Evolutionary conservation across 2,797 vertebrate genomes (phyloP).

Genomic region (Enteromius afrohamiltoni): DNA sequence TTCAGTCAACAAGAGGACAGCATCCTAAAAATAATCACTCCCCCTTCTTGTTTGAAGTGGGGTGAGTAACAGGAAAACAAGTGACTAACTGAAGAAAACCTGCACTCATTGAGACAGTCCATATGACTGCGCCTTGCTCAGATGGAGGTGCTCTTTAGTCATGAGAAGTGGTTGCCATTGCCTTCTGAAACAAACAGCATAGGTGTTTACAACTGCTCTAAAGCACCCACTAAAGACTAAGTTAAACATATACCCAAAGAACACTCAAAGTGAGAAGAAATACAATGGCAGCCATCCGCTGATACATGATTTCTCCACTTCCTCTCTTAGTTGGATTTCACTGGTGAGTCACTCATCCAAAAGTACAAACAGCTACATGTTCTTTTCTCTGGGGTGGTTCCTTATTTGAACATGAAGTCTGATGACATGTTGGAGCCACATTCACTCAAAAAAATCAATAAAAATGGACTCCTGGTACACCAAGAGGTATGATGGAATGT

Average conservation of each 20-base stretch:
- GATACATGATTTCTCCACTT: constrained; percentile 33
- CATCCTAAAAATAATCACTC: constrained; percentile 61
- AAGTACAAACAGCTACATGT: constrained; percentile 19
- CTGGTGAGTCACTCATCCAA: constrained; percentile 16
- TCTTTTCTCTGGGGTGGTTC: not conserved
- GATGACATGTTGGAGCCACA: constrained; percentile 22
- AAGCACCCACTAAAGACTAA: not conserved
- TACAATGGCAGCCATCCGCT: constrained; percentile 7
- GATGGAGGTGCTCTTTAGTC: constrained; percentile 65
- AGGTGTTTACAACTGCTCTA: constrained; percentile 3
- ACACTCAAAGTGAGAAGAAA: constrained; percentile 17
- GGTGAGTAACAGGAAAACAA: constrained; percentile 66
- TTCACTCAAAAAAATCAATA: not conserved
- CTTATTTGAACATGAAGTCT: constrained; percentile 9
- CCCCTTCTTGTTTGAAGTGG: constrained; percentile 68
- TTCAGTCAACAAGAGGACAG: constrained; percentile 13
- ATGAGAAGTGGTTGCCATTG: constrained; percentile 68
- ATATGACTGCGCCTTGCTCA: constrained; percentile 66
- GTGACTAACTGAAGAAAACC: constrained; percentile 75
- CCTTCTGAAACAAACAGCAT: constrained; percentile 20
- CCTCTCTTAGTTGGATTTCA: constrained; percentile 30
- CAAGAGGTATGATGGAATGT: constrained; percentile 32
- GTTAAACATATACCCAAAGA: not conserved
- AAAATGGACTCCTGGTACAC: not conserved
- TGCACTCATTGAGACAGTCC: constrained; percentile 67